Evolutionary conservation across 2,797 vertebrate species (phyloP).

Genomic region (Syndactyla subalaris): DNA sequence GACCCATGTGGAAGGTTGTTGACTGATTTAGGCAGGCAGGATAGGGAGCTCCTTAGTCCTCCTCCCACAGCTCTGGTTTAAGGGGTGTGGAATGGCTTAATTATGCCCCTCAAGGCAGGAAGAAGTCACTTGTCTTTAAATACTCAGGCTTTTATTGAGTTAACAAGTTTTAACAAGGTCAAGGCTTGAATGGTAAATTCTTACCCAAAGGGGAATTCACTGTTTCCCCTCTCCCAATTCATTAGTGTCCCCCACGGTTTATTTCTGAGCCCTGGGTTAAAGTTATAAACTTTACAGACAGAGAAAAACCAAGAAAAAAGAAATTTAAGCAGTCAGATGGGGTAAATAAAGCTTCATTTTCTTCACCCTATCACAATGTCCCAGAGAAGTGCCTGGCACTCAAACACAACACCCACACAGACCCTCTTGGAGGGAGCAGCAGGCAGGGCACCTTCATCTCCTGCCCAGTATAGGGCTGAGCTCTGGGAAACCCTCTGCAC

Average conservation of each 20-base stretch:
- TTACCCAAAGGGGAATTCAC: background rate
- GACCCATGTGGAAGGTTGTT: background rate
- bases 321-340: background rate
- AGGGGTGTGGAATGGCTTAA: slow-evolving; percentile 53
- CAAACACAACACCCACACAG: background rate
- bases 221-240: background rate
- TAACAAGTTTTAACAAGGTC: slow-evolving; percentile 65
- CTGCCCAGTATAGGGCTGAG: accelerated
- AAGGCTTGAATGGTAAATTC: slow-evolving; percentile 29
- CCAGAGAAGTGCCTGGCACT: background rate
- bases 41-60: background rate
- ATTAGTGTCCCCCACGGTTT: background rate
- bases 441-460: background rate
- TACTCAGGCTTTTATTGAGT: slow-evolving; percentile 52
- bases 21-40: background rate
- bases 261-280: background rate
- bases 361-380: background rate
- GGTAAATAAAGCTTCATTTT: background rate
- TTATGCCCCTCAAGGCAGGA: slow-evolving; percentile 57
- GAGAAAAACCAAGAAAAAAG: background rate
- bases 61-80: background rate
- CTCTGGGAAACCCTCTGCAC: background rate
- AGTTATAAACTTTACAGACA: background rate
- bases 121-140: slow-evolving; percentile 58
- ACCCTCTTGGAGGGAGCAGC: background rate